These are phyloP conservation scores for Heterochromis multidens DNA, from an alignment of 2,113 vertebrate species.

Conservation along the genomic window DNA sequence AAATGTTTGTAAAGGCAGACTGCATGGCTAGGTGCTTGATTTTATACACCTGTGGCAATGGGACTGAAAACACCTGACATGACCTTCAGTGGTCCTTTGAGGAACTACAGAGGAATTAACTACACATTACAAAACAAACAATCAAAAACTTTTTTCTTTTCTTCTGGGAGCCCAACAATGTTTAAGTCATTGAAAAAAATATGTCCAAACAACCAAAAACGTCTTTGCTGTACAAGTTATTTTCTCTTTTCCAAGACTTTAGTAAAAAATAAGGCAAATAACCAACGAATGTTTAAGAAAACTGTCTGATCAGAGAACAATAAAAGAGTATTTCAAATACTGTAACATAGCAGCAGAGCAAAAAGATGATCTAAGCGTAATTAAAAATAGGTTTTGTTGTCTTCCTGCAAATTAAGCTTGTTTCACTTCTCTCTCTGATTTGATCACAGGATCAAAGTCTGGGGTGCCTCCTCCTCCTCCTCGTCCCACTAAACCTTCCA, in stretches of 20 bases:
- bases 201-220: not conserved
- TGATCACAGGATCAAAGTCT: slow-evolving; percentile 62
- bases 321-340: not conserved
- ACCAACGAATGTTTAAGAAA: not conserved
- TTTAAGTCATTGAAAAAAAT: not conserved
- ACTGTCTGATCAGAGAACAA: no score
- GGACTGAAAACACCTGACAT: not conserved
- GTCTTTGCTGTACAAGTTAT: not conserved
- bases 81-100: no score
- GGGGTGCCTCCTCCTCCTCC: slow-evolving; percentile 66
- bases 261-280: not conserved
- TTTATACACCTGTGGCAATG: not conserved
- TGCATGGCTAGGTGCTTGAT: not conserved
- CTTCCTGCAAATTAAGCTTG: not conserved
- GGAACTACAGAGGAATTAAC: not conserved
- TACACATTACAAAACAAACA: fast-evolving
- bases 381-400: not conserved
- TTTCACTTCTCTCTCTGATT: not conserved
- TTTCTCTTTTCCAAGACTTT: not conserved
- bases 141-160: not conserved
- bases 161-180: not conserved
- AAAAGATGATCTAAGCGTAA: not conserved
- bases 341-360: not conserved
- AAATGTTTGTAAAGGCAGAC: not conserved
- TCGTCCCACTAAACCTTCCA: slow-evolving; percentile 61